phyloP scores from a whole-genome alignment of 1,140 invertebrate species.

The Atta colombica region DNA sequence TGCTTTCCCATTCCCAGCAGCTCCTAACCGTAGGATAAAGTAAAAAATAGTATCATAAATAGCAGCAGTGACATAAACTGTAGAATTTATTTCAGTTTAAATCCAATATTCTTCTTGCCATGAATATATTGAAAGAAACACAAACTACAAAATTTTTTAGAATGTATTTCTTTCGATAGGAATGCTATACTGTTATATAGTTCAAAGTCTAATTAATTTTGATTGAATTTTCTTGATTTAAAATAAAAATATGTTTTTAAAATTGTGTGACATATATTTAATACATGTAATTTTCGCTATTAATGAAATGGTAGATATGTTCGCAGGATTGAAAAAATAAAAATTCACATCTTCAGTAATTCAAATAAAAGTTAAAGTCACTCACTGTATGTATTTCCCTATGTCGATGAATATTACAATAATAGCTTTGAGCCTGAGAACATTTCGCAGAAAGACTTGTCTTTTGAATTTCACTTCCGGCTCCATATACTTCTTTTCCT shows the following conservation, averaged over 20 bases:
- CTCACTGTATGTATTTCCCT: slow-evolving; percentile 97
- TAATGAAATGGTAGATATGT: not conserved
- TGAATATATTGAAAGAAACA: not conserved
- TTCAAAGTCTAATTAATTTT: not conserved
- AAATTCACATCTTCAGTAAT: not conserved
- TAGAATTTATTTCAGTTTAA: not conserved
- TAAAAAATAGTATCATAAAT: slow-evolving; percentile 35
- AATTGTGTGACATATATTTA: not conserved
- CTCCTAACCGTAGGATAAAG: slow-evolving; percentile 88
- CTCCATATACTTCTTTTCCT: slow-evolving; percentile 98
- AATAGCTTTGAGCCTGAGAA: slow-evolving; percentile 96
- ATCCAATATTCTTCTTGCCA: not conserved
- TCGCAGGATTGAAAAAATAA: not conserved
- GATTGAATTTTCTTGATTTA: not conserved
- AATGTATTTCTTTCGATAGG: not conserved
- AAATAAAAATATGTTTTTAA: not conserved
- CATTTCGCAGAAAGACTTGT: slow-evolving; percentile 97
- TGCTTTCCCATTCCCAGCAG: slow-evolving; percentile 99
- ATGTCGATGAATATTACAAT: slow-evolving; percentile 95
- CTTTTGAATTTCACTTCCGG: slow-evolving; percentile 98
- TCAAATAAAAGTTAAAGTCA: slow-evolving; percentile 66
- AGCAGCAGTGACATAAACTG: not conserved
- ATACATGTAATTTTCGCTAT: not conserved
- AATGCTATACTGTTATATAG: not conserved
- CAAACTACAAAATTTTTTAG: not conserved